phyloP scores from a whole-genome alignment of 2,888 invertebrate genomes.

The Serrognathus titanus region DNA sequence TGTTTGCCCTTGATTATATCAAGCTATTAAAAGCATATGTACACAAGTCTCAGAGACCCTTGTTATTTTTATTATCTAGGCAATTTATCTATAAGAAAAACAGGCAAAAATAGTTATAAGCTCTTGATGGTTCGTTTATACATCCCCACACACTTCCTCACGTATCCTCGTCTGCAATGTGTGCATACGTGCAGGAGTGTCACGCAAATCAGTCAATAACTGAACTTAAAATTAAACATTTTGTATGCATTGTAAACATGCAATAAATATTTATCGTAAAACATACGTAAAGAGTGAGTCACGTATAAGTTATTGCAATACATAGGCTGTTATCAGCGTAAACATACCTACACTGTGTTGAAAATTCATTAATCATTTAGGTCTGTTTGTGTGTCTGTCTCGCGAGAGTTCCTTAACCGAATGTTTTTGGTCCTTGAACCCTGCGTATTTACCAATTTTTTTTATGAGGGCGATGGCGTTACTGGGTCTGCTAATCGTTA shows the following conservation, averaged over 20 bases:
- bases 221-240: not conserved
- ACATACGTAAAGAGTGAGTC: conserved; percentile 6
- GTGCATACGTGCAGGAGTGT: too few species aligned
- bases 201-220: conserved; percentile 4
- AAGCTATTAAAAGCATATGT: too few species aligned
- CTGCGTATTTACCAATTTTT: conserved; percentile 15
- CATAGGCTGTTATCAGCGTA: conserved; percentile 5
- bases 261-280: not conserved
- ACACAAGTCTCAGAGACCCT: too few species aligned
- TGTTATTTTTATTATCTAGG: too few species aligned
- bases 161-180: too few species aligned
- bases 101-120: too few species aligned
- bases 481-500: not conserved
- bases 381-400: conserved; percentile 17
- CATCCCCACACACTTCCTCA: too few species aligned
- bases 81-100: too few species aligned
- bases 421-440: conserved; percentile 20
- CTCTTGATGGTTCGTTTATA: too few species aligned
- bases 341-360: not conserved
- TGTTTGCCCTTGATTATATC: too few species aligned
- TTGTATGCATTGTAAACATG: not conserved
- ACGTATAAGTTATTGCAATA: conserved; percentile 9
- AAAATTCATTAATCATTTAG: conserved; percentile 16
- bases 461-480: conserved; percentile 4
- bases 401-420: conserved; percentile 20